Evolutionary conservation across 2,888 invertebrate genomes (phyloP), one percentile per base, ranked within the genome.

Genomic region (Chydorus sphaericus): DNA sequence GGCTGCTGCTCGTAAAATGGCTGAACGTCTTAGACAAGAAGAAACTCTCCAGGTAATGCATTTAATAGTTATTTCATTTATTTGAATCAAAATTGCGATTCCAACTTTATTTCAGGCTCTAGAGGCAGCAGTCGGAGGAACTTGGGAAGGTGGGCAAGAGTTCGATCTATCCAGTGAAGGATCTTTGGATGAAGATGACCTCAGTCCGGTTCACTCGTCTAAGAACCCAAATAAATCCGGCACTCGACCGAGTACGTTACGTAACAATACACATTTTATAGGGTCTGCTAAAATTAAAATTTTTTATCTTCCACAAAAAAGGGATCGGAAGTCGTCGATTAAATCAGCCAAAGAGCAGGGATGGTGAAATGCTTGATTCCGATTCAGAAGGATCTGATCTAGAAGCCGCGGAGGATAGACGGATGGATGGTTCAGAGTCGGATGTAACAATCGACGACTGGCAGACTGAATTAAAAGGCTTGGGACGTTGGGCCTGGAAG

Each of bases 11-110:
- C 71, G 74, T 61, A 70, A 74, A 59, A 73, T 77, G 65, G 70
- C 78, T 48, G 78, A 78, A 58, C 75, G 75, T 63, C 67, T 79
- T 62, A 69, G 74, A 55, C 68, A 72, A 20, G 77, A 78, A 60
- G 77, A 77, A 33, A 49, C 55, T 28, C n/a, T 55, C 11, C 52
- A 52, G 44, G 44, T 44, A 20, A 44, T 26, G 11, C n/a, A 10
- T 44, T 14, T 14, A 20, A 23, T 4, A n/a, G n/a, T n/a, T n/a
- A n/a, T n/a, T n/a, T n/a, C n/a, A n/a, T n/a, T n/a, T n/a, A n/a
- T n/a, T n/a, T n/a, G n/a, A n/a, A n/a, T n/a, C n/a, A n/a, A n/a
- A n/a, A n/a, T n/a, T n/a, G n/a, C n/a, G n/a, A n/a, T n/a, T n/a
- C n/a, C n/a, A n/a, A n/a, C n/a, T n/a, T n/a, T n/a, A n/a, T 4